Base-by-base conservation (phyloP, 2,888 invertebrate genomes). In the Phorcus lineatus region DNA sequence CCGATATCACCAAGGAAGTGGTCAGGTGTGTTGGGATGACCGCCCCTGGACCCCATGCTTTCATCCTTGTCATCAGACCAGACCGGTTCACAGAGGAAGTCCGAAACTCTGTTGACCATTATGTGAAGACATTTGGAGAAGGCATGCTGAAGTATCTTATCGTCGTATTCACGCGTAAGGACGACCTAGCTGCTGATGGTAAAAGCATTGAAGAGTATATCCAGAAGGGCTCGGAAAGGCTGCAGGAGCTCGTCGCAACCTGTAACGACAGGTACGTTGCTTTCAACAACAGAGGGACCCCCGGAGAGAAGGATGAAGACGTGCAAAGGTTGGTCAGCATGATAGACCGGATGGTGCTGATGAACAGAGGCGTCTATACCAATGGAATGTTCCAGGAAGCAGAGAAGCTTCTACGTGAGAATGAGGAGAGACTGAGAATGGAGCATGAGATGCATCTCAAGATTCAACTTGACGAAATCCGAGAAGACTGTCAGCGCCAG, bases 51-150 rank as follows among this genome's bases (percentile, higher is more conserved):
- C 78, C 81, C 0, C 84, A 84, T 54, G 82, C 82, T 19, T 77
- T 84, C 40, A 4, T 83, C 19, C 75, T 83, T 16, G 81, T 83
- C 0, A 36, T 83, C 3, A 55, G 55, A 19, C 53, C 78, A 7
- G 82, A 78, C 4, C n/a, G 84, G 19, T 83, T 79, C 66, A 84
- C 84, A 9, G 57, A 79, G 19, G 84, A 84, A 40, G 83, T 83
- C 24, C 75, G 81, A 47, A 75, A 81, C 9, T 82, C 84, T 3
- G 70, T 83, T 16, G 22, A 79, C 28, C 31, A 77, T n/a, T 80
- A 78, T 47, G 36, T 74, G 57, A 22, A 83, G 0, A 22, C 67
- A 31, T 83, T 82, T 54, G 83, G 82, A 0, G 7, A 77, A 16
- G 78, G 78, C 11, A 36, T 83, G 40, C 28, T 75, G 13, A 66